Conservation (phyloP, 2,113 vertebrate genomes). For the Onychorhynchus coronatus region DNA sequence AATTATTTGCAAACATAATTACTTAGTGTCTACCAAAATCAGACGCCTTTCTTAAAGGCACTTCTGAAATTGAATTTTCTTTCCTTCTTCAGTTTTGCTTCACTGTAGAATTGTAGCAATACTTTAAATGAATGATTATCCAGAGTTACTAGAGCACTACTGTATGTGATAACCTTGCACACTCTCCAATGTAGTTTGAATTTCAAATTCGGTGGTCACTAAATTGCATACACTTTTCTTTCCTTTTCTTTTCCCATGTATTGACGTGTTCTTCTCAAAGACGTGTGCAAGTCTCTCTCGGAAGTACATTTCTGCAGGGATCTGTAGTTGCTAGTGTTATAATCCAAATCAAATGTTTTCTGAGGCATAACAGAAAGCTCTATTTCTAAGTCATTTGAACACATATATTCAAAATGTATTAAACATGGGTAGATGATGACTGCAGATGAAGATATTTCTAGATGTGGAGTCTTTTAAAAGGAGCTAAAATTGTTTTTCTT, state of each 20-base stretch:
- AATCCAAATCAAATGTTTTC: constrained; percentile 29
- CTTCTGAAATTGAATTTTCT: neutral
- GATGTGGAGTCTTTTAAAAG: neutral
- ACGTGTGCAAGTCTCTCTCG: neutral
- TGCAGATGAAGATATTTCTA: neutral
- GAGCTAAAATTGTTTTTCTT: neutral
- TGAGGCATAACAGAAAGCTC: neutral
- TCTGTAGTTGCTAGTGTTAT: neutral
- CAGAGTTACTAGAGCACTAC: neutral
- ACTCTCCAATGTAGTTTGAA: neutral
- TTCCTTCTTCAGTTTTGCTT: neutral
- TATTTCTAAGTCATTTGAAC: neutral
- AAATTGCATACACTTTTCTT: neutral
- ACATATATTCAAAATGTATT: neutral
- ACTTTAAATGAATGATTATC: neutral
- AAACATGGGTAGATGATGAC: neutral
- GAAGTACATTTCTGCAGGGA: neutral
- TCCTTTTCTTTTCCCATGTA: neutral
- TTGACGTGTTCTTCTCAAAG: neutral
- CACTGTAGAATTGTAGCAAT: neutral
- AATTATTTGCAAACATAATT: neutral
- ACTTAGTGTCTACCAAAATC: neutral
- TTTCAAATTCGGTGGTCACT: neutral
- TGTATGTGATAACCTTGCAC: neutral
- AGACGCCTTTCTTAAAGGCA: neutral